Conservation (phyloP, 2,797 vertebrate species). For the Dipus sagitta region DNA sequence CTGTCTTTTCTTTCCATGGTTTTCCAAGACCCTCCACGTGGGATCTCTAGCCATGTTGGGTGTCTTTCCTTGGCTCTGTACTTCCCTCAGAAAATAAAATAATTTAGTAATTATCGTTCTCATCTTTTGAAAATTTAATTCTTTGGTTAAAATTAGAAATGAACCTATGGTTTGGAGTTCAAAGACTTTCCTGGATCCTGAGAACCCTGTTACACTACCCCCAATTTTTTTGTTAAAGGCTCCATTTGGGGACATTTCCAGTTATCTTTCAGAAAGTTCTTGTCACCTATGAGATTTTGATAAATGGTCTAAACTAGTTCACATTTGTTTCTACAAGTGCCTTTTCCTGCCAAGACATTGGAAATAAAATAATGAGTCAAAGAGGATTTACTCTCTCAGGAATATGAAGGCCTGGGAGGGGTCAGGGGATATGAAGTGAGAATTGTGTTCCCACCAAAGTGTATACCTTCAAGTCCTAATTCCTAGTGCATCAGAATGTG, state of each 20-base stretch:
- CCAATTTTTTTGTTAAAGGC: too few species aligned
- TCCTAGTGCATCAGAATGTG: neutral
- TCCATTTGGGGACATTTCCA: neutral
- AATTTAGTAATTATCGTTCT: too few species aligned
- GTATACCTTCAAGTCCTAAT: neutral
- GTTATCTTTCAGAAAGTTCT: neutral
- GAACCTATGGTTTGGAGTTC: too few species aligned
- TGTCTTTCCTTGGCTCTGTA: too few species aligned
- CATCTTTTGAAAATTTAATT: too few species aligned
- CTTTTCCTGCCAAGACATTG: neutral
- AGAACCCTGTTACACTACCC: too few species aligned
- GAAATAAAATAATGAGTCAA: neutral
- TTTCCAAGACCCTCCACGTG: too few species aligned
- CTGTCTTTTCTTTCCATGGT: too few species aligned
- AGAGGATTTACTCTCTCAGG: neutral
- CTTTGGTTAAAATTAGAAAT: too few species aligned
- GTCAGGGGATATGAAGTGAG: neutral
- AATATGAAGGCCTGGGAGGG: neutral
- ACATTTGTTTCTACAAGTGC: constrained; percentile 5
- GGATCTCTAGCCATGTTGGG: too few species aligned
- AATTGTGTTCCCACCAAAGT: neutral
- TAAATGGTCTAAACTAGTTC: neutral
- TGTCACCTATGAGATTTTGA: neutral
- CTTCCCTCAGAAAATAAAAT: too few species aligned
- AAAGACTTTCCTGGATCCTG: too few species aligned